Percentiles rank a stretch among this genome's conserved stretches.
Conservation (phyloP, 2,888 invertebrate genomes). For the Aporophyla lueneburgensis region DNA sequence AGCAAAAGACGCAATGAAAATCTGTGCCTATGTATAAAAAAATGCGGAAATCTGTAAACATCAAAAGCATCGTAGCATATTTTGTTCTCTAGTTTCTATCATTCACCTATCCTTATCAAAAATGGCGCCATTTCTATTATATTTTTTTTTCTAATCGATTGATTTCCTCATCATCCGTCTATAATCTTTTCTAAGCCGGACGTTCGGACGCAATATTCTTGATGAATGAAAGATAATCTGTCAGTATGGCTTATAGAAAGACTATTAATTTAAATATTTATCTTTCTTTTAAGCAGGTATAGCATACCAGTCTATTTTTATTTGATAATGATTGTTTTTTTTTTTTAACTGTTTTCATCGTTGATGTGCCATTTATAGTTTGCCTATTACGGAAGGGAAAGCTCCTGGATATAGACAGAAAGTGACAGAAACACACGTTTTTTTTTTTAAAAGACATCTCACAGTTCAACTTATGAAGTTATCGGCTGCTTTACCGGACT, state of each 20-base stretch:
- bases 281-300: slow-evolving; percentile 5
- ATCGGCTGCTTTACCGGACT: no score
- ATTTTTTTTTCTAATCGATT: slow-evolving; percentile 17
- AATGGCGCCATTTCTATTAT: slow-evolving; percentile 21
- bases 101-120: not conserved
- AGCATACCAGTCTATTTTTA: slow-evolving; percentile 10
- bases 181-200: slow-evolving; percentile 52
- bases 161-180: slow-evolving; percentile 22
- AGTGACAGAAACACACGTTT: not conserved
- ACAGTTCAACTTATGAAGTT: no score
- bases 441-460: no score
- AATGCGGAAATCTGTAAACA: slow-evolving; percentile 4
- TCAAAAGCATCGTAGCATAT: not conserved
- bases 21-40: not conserved
- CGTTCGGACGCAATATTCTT: slow-evolving; percentile 17
- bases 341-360: not conserved
- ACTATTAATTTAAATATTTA: slow-evolving; percentile 45
- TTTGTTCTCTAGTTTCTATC: not conserved
- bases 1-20: not conserved
- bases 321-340: not conserved
- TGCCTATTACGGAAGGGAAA: not conserved
- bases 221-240: slow-evolving; percentile 38
- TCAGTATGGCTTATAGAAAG: slow-evolving; percentile 2
- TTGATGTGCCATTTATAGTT: not conserved
- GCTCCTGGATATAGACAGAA: not conserved